Conservation (phyloP, 2,888 invertebrate species). For the Apotomis turbidana region DNA sequence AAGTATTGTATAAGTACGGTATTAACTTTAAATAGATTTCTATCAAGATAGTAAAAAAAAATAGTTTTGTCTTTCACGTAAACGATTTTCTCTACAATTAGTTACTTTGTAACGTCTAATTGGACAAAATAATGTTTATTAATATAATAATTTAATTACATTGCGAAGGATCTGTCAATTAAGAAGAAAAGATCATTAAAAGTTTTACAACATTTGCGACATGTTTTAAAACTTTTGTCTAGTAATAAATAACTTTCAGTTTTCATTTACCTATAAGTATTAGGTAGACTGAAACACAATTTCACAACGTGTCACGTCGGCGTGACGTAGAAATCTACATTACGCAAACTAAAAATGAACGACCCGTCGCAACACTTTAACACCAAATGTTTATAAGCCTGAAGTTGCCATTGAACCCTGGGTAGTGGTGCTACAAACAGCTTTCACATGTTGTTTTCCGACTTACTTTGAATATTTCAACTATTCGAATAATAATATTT, state of each 20-base stretch:
- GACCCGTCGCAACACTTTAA: too few relatives aligned
- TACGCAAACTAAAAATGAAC: too few relatives aligned
- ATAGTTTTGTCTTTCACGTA: neutral
- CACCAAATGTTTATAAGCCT: too few relatives aligned
- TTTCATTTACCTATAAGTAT: too few relatives aligned
- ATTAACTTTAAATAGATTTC: neutral
- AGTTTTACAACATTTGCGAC: neutral
- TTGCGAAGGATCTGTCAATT: neutral
- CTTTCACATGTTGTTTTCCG: too few relatives aligned
- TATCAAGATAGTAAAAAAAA: neutral
- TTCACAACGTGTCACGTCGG: too few relatives aligned
- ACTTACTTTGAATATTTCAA: too few relatives aligned
- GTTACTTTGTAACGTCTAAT: constrained; percentile 1
- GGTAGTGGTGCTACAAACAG: too few relatives aligned
- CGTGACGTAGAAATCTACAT: neutral
- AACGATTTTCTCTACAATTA: constrained; percentile 1
- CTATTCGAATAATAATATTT: too few relatives aligned
- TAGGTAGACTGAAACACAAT: too few relatives aligned
- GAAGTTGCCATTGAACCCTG: too few relatives aligned
- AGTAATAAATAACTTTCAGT: neutral
- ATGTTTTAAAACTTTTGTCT: neutral
- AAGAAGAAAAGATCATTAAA: constrained; percentile 13
- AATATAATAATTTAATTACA: neutral
- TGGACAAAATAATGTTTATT: neutral
- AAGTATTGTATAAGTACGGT: too few relatives aligned